Conservation (phyloP, 2,797 vertebrate genomes). For the Eulemur rubriventer region DNA sequence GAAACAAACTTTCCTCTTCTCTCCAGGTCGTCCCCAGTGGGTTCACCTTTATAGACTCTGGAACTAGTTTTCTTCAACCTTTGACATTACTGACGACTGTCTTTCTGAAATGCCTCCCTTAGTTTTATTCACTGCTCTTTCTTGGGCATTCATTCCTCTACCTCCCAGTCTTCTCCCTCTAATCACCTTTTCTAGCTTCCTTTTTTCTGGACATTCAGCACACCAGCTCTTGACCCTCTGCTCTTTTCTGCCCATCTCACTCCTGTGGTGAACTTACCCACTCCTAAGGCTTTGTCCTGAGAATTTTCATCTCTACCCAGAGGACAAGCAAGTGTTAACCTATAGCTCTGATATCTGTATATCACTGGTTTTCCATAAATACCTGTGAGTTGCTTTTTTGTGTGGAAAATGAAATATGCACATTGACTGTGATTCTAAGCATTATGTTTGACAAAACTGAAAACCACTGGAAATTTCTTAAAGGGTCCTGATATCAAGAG, state of each 20-base stretch:
- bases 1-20: slow-evolving; percentile 88
- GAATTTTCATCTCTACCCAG: background rate
- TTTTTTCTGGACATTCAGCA: background rate
- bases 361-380: background rate
- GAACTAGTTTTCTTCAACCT: slow-evolving; percentile 61
- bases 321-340: background rate
- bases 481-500: background rate
- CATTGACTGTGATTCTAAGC: background rate
- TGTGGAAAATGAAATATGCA: slow-evolving; percentile 9
- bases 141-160: background rate
- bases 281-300: background rate
- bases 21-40: slow-evolving; percentile 90
- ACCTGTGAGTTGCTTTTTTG: background rate
- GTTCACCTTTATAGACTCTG: slow-evolving; percentile 94
- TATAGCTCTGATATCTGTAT: background rate
- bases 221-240: background rate
- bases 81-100: background rate
- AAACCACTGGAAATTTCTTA: slow-evolving; percentile 15
- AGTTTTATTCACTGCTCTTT: background rate
- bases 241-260: background rate
- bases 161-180: background rate
- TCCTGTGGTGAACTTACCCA: background rate
- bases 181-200: background rate
- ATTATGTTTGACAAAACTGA: background rate
- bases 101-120: background rate